Percentiles rank a stretch among this genome's conserved stretches.
phyloP scores from a whole-genome alignment of 2,888 invertebrate genomes.

The Epinotia ramella region DNA sequence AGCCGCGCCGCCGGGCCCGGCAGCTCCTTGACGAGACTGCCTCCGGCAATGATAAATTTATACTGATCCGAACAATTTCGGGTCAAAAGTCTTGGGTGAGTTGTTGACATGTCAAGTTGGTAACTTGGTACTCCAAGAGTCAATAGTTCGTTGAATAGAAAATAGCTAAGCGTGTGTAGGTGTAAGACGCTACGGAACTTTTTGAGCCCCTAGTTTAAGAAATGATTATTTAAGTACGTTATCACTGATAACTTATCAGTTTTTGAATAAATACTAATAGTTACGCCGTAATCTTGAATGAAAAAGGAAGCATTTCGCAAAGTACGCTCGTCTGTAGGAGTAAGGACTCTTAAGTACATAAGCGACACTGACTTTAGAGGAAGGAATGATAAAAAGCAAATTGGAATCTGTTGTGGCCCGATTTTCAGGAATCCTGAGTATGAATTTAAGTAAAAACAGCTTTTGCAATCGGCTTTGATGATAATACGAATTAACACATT shows the following conservation, averaged over 20 bases:
- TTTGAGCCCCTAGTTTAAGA: no score
- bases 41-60: not conserved
- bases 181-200: slow-evolving; percentile 50
- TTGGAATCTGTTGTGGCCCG: not conserved
- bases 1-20: slow-evolving; percentile 51
- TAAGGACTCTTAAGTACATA: no score
- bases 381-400: not conserved
- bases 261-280: no score
- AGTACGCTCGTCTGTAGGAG: no score
- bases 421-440: not conserved
- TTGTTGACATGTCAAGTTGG: slow-evolving; percentile 57
- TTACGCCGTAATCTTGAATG: no score
- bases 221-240: no score
- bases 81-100: slow-evolving; percentile 48
- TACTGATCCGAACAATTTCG: slow-evolving; percentile 27
- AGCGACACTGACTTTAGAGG: no score
- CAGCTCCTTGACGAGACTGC: slow-evolving; percentile 58
- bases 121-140: slow-evolving; percentile 44
- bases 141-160: slow-evolving; percentile 50
- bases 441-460: no score
- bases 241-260: no score
- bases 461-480: not conserved
- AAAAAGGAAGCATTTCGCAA: no score
- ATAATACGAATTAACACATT: not conserved
- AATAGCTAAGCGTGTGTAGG: slow-evolving; percentile 29